These are phyloP conservation scores for Xyliphius kryptos DNA, from an alignment of 2,113 vertebrate species.

Conservation along the genomic window DNA sequence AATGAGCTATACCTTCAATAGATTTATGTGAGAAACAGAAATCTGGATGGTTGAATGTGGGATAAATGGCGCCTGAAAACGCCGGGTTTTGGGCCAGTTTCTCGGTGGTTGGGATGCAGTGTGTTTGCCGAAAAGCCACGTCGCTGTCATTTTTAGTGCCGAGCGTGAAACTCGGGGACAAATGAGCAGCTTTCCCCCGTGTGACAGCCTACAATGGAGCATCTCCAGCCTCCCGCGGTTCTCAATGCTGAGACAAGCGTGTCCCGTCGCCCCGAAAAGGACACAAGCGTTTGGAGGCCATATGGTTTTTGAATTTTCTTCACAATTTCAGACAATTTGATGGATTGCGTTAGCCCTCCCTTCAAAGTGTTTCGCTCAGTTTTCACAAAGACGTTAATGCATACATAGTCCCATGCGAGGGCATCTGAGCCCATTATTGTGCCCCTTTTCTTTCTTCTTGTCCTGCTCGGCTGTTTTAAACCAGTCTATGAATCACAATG, in stretches of 20 bases:
- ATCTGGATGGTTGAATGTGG: constrained; percentile 75
- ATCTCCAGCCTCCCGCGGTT: constrained; percentile 79
- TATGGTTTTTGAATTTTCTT: constrained; percentile 93
- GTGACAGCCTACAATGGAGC: constrained; percentile 86
- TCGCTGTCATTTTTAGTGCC: constrained; percentile 82
- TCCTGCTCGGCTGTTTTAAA: constrained; percentile 72
- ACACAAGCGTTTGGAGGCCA: constrained; percentile 84
- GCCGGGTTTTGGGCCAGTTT: constrained; percentile 63
- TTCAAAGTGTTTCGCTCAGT: constrained; percentile 71
- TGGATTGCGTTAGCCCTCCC: constrained; percentile 85
- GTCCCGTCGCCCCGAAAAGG: constrained; percentile 74
- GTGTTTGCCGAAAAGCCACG: constrained; percentile 75
- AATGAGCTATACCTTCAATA: constrained; percentile 49
- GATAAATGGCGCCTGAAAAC: no score
- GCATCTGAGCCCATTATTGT: constrained; percentile 80
- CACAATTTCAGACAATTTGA: constrained; percentile 95
- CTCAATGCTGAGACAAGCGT: constrained; percentile 79
- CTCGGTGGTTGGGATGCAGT: constrained; percentile 74
- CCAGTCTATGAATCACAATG: constrained; percentile 89
- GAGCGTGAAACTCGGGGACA: constrained; percentile 88
- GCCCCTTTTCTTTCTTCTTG: constrained; percentile 58
- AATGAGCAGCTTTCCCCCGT: constrained; percentile 83
- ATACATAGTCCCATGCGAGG: constrained; percentile 64
- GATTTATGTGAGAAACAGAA: constrained; percentile 88
- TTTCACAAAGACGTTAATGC: constrained; percentile 75